Conservation (phyloP, 2,113 vertebrate species). For the Rhynchomys soricoides region DNA sequence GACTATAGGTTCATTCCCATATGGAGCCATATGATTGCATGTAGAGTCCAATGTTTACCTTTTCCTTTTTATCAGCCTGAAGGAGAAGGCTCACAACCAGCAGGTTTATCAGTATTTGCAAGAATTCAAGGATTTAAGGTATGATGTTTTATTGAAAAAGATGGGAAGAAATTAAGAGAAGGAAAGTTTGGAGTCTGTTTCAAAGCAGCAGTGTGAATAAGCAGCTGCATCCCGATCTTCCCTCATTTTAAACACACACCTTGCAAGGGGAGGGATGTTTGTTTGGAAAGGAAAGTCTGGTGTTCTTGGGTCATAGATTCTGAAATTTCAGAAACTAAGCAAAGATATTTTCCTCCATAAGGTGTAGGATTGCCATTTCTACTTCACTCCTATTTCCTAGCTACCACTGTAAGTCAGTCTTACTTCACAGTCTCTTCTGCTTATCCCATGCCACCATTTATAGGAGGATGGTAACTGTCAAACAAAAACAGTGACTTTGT, state of each 20-base stretch:
- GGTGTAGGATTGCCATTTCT: not conserved
- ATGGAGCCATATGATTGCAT: not conserved
- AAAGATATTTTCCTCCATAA: not conserved
- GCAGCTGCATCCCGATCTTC: not conserved
- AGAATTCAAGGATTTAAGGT: not conserved
- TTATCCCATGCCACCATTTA: not conserved
- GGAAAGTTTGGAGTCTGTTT: not conserved
- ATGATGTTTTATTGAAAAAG: not conserved
- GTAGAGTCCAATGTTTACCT: not conserved
- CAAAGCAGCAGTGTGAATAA: not conserved
- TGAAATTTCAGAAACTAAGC: not conserved
- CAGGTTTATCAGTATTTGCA: not conserved
- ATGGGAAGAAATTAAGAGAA: not conserved
- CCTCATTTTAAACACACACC: not conserved
- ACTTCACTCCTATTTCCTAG: not conserved
- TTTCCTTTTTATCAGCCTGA: not conserved
- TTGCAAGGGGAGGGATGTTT: not conserved
- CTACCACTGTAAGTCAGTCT: not conserved
- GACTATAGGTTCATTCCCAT: not conserved
- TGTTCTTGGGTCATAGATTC: not conserved
- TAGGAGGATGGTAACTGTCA: not conserved
- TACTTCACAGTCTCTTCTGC: not conserved
- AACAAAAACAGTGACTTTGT: not conserved
- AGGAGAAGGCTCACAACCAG: not conserved
- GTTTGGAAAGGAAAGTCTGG: too few relatives aligned